Evolutionary conservation across 2,797 vertebrate genomes (phyloP).

Genomic region (Nothura maculosa): DNA sequence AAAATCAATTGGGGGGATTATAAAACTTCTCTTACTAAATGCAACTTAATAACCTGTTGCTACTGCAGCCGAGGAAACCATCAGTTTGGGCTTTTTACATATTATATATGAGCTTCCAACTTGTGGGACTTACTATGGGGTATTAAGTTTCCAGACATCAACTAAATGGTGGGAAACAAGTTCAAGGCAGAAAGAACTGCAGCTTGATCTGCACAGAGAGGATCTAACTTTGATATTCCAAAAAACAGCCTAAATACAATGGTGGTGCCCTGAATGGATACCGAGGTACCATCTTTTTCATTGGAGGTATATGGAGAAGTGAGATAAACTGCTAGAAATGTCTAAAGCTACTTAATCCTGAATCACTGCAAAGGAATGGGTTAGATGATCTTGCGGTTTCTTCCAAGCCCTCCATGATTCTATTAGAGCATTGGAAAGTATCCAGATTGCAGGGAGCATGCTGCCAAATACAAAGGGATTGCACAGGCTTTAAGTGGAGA

Average conservation of each 20-base stretch:
- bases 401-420: neutral
- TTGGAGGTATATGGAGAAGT: neutral
- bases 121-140: neutral
- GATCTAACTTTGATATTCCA: neutral
- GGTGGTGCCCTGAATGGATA: neutral
- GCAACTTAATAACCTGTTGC: neutral
- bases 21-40: neutral
- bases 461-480: neutral
- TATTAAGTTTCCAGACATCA: neutral
- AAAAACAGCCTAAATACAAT: neutral
- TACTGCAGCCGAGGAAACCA: constrained; percentile 10
- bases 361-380: constrained; percentile 26
- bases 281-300: neutral
- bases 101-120: neutral
- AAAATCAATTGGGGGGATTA: neutral
- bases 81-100: neutral
- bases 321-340: neutral
- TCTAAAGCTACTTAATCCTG: neutral
- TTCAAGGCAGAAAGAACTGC: neutral
- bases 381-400: constrained; percentile 17
- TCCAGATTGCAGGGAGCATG: neutral
- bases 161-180: neutral
- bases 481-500: neutral
- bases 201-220: neutral
- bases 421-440: neutral